Evolutionary conservation across 2,888 invertebrate species (phyloP), one percentile per base, ranked within the genome.

Genomic region (Netelia inedita): DNA sequence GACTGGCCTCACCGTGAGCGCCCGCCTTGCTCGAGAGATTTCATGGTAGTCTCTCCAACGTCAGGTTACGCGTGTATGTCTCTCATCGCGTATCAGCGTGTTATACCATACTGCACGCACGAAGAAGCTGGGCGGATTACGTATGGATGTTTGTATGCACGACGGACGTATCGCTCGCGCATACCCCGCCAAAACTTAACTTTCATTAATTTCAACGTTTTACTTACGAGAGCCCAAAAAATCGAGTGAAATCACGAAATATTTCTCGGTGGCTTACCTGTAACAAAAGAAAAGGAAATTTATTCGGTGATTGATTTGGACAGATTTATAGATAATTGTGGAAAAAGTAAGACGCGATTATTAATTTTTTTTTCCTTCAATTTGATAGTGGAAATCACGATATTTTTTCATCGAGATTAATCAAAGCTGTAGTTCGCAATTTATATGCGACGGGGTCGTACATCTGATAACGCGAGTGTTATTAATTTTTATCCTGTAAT

Each of bases 241-340:
- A 14, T 1, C 14, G 46, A 14, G 10, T 8, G 14, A 46, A 46
- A 46, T 2, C 10, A 14, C 14, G 46, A 14, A 46, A 14, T 1
- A 3, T 14, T 46, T 46, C 46, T 21, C n/a, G 6, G 75, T 68
- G 53, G 76, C 87, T 73, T 87, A 87, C 87, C 87, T 87, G 86
- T 9, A 87, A 87, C 87, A 87, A 19, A 86, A 79, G 80, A 72
- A 79, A 74, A 65, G 76, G n/a, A 63, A 23, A 79, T 80, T 75
- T 78, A 78, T 35, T 16, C 0, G 6, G 35, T 35, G 35, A 35
- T 6, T 35, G 1, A 35, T 35, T 35, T 35, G 6, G 5, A 1
- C 35, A 5, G 6, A 35, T 35, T 35, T 35, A 35, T 6, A 53
- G 1, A 53, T 16, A n/a, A 53, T 53, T n/a, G 10, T 53, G n/a